Base-by-base conservation (phyloP, 2,797 vertebrate genomes). In the Lepidocolaptes lacrymiger region DNA sequence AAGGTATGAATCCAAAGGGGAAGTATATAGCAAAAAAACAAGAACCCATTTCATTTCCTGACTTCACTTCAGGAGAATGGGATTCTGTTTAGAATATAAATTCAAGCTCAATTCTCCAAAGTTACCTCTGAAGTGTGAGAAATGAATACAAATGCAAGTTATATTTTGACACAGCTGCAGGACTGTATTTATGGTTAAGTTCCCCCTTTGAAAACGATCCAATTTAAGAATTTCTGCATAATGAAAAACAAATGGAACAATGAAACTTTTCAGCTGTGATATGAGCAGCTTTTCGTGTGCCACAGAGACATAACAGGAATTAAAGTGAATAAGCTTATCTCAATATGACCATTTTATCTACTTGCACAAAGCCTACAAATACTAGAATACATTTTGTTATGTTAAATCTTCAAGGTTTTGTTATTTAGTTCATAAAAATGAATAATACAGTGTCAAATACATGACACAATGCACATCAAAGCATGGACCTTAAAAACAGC, bases 191-290 rank as follows among this genome's bases (percentile, higher is more conserved):
- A 43, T 36, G 30, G 76, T 74, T 91, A 92, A 94, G 87, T 80
- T 95, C 48, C n/a, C 43, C 78, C 89, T 96, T 82, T 92, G 86
- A 97, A 97, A 97, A 97, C 12, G 46, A 93, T 88, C 88, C 94
- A 96, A 92, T 95, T 97, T 95, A 95, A 95, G 85, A 93, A 96
- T 89, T 96, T 96, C 78, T 93, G 77, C 93, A 95, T 88, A 97
- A 97, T 75, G 56, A 97, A 96, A 97, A 97, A 59, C 87, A 96
- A 97, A 97, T 4, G 36, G 80, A 95, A 97, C 89, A 96, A 97
- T 80, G 88, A 94, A 96, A 93, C 44, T 75, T 92, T 90, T 94
- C 94, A 85, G 93, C 94, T 79, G 73, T 48, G 79, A 93, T 34
- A 71, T 4, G 17, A 93, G 52, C 66, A 86, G 84, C 36, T 78